Percentiles rank a stretch among this genome's conserved stretches.
These are phyloP conservation scores for Zalophus californianus DNA, from an alignment of 2,797 vertebrate genomes.

Conservation along the genomic window DNA sequence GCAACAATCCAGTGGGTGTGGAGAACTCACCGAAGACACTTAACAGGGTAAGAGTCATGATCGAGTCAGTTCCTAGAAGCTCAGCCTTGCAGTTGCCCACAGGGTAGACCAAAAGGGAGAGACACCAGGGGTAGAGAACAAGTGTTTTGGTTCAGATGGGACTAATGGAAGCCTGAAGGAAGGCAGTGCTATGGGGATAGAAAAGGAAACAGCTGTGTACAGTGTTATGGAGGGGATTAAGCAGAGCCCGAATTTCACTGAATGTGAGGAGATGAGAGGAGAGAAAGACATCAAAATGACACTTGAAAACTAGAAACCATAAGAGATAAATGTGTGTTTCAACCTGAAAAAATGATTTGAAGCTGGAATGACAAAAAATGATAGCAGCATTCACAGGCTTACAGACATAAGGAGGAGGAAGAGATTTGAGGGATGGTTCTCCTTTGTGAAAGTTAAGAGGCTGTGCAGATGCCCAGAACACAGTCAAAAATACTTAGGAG, in stretches of 20 bases:
- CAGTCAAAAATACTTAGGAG: neutral
- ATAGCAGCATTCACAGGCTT: neutral
- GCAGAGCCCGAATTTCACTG: neutral
- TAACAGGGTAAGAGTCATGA: neutral
- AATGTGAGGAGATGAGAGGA: neutral
- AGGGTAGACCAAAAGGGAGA: neutral
- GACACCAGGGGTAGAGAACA: neutral
- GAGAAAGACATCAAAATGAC: neutral
- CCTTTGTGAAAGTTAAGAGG: neutral
- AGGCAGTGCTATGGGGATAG: fast-evolving
- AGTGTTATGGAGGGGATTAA: neutral
- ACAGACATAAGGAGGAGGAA: neutral
- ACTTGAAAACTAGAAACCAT: neutral
- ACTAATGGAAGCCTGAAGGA: neutral
- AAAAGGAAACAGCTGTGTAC: neutral
- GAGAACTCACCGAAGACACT: neutral
- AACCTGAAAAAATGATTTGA: neutral
- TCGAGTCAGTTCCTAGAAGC: neutral
- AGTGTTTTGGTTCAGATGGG: neutral
- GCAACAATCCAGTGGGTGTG: neutral
- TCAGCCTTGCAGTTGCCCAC: neutral
- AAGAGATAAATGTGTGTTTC: neutral
- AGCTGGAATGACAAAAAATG: neutral
- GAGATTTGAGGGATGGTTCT: neutral
- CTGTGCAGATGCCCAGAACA: neutral